Evolutionary conservation across 2,888 invertebrate species (phyloP), one percentile per base, ranked within the genome.

Genomic region (Hydriomena furcata): DNA sequence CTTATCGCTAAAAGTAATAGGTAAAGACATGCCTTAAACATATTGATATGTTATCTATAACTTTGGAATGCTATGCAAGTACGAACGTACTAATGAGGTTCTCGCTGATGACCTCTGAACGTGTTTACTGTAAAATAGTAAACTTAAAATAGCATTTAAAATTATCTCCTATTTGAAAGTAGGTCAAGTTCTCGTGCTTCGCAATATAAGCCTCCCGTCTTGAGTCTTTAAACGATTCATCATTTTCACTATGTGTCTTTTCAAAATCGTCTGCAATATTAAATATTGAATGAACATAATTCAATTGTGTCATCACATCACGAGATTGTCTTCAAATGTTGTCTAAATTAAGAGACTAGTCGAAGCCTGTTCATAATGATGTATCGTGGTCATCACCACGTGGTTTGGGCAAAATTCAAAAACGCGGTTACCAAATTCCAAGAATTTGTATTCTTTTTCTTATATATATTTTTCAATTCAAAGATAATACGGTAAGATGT

Each of bases 111-210:
- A 45, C 38, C 44, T 35, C 25, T 43, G 23, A 10, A 40, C 5
- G 25, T 27, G 37, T 27, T 50, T 31, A 41, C 20, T 11, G 20
- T 20, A 32, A 2, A 11, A 28, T 47, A 8, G 5, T 35, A 10
- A 28, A 31, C 32, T 36, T 35, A 21, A 41, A 35, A 28, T 30
- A 30, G 1, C 36, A 20, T 24, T 37, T 24, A 21, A 1, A 27
- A 27, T 46, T 46, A 41, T 32, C 30, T 31, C 27, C 30, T 31
- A 6, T 27, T 17, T 10, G 7, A 32, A 52, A 46, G 42, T 52
- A 27, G 52, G 52, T 52, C 47, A 52, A 47, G 52, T 43, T 43
- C n/a, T n/a, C 17, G 32, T 34, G 20, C 34, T 17, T 32, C 6
- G 12, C 2, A 27, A 24, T 44, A 7, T 36, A 37, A 7, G 20